Evolutionary conservation across 2,797 vertebrate species (phyloP).

Genomic region (Chanos chanos): DNA sequence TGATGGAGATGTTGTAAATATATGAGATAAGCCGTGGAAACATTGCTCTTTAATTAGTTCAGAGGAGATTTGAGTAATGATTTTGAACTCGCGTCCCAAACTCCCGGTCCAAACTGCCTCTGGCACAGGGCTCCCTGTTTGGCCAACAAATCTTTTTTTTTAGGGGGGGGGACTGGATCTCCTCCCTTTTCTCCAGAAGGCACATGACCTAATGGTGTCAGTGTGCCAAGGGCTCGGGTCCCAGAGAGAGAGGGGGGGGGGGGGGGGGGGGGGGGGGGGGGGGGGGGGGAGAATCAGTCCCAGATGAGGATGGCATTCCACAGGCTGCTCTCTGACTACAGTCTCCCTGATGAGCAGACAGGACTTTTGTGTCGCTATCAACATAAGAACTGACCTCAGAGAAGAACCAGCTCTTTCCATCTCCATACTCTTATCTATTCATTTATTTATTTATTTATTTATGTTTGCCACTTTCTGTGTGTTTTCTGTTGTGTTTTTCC

Average conservation of each 20-base stretch:
- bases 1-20: too few relatives aligned
- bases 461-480: background rate
- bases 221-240: conserved; percentile 30
- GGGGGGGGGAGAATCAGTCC: conserved; percentile 27
- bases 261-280: too few relatives aligned
- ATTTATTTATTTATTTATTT: background rate
- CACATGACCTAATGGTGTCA: conserved; percentile 42
- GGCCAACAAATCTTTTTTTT: conserved; percentile 4
- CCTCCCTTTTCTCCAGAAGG: conserved; percentile 23
- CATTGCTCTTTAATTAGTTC: too few relatives aligned
- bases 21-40: too few relatives aligned
- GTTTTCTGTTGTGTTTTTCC: background rate
- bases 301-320: conserved; percentile 31
- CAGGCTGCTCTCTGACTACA: background rate
- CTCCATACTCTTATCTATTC: background rate
- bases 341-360: background rate
- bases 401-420: background rate
- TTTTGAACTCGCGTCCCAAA: too few relatives aligned
- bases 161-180: background rate
- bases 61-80: too few relatives aligned
- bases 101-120: too few relatives aligned
- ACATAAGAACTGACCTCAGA: background rate
- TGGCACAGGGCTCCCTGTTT: too few relatives aligned
- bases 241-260: background rate
- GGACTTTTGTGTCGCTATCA: conserved; percentile 3